Conservation (phyloP, 2,797 vertebrate genomes). For the Alosa sapidissima region DNA sequence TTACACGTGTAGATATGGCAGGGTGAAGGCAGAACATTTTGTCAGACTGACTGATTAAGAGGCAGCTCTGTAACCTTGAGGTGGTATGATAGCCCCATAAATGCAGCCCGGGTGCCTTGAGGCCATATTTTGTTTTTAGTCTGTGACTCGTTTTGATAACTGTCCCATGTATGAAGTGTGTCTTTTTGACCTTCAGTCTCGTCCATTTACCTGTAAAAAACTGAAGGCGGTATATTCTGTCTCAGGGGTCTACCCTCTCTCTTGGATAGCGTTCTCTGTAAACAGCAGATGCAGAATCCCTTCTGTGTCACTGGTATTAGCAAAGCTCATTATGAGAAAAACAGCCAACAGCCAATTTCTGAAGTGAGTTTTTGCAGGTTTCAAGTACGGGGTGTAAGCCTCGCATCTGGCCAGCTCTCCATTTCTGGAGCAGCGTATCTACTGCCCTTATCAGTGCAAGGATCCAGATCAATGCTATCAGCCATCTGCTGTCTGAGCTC, state of each 20-base stretch:
- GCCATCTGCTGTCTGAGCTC: constrained; percentile 47
- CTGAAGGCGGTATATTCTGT: not conserved
- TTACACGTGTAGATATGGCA: not conserved
- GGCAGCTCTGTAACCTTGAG: constrained; percentile 5
- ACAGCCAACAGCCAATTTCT: not conserved
- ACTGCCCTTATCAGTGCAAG: constrained; percentile 39
- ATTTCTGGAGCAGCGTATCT: constrained; percentile 34
- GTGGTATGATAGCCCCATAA: not conserved
- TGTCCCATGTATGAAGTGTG: not conserved
- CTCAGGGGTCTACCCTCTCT: not conserved
- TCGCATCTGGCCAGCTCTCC: constrained; percentile 29
- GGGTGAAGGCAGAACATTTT: not conserved
- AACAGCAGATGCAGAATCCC: not conserved
- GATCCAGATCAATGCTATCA: constrained; percentile 53
- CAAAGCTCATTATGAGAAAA: not conserved
- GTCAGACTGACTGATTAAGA: not conserved
- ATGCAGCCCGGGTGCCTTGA: not conserved
- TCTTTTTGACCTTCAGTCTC: not conserved
- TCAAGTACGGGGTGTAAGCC: not conserved
- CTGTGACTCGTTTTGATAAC: constrained; percentile 2
- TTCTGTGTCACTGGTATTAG: not conserved
- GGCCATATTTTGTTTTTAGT: not conserved
- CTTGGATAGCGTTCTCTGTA: not conserved
- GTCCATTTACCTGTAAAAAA: not conserved
- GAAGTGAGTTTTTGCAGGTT: not conserved